Evolutionary conservation across 2,888 invertebrate genomes (phyloP), one percentile per base, ranked within the genome.

Genomic region (Dryomyza anilis): DNA sequence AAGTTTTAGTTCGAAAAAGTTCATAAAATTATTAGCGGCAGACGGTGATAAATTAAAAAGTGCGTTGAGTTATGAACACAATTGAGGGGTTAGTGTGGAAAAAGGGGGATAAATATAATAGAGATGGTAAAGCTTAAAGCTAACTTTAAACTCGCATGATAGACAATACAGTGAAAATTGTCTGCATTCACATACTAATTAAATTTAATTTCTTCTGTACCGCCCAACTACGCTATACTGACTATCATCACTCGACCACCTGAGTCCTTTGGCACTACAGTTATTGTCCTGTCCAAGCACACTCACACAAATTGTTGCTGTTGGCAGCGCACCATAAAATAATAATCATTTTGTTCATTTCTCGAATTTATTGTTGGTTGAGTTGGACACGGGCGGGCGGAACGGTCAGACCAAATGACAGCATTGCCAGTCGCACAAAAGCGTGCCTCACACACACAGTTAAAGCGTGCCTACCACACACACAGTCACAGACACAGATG

Each of bases 11-110:
- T 4, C n/a, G 46, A 30, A 70, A 76, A 77, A 77, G 75, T 77
- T 78, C 76, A 78, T 78, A 76, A 77, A 78, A 78, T 78, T 78
- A 77, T 76, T 75, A 75, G 78, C 77, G 73, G 74, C 78, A 75
- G 75, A 75, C 77, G 70, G 76, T 77, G 76, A 78, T 78, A 78
- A 78, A 78, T 75, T 76, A 76, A 77, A 73, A 73, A 75, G 66
- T 67, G 39, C 7, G 39, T n/a, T n/a, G n/a, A n/a, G n/a, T n/a
- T n/a, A n/a, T n/a, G n/a, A n/a, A n/a, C n/a, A n/a, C n/a, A n/a
- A n/a, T n/a, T n/a, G n/a, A n/a, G n/a, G n/a, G n/a, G n/a, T n/a
- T n/a, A n/a, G n/a, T n/a, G n/a, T n/a, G n/a, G n/a, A n/a, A n/a
- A n/a, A n/a, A n/a, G n/a, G n/a, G n/a, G n/a, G n/a, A n/a, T n/a